Conservation (phyloP, 2,888 invertebrate species). For the Patella pellucida region DNA sequence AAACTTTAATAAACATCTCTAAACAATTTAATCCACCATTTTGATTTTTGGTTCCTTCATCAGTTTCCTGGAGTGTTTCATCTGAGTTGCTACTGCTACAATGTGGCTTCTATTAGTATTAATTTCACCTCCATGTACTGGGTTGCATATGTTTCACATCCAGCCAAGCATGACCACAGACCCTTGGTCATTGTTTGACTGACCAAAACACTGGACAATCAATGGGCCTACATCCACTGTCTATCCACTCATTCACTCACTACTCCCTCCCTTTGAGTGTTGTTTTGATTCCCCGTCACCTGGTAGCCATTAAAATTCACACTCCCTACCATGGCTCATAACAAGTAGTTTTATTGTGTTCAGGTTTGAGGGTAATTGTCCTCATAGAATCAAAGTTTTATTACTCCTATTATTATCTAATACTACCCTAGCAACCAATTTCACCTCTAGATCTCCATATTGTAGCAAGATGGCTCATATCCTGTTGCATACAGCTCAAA, state of each 20-base stretch:
- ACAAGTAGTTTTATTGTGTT: neutral
- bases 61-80: no score
- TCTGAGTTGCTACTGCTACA: neutral
- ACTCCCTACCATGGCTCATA: neutral
- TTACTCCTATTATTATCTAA: no score
- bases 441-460: no score
- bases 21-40: no score
- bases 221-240: neutral
- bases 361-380: no score
- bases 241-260: no score
- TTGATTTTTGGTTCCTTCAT: no score
- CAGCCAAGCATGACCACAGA: neutral
- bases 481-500: no score
- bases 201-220: neutral
- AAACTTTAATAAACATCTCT: no score
- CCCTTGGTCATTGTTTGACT: constrained; percentile 2
- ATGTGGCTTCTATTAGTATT: constrained; percentile 2
- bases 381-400: no score
- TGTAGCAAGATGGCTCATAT: no score
- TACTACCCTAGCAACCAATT: no score
- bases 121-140: neutral
- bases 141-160: neutral
- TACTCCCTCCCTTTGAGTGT: neutral
- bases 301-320: neutral
- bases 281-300: neutral